Evolutionary conservation across 1,140 invertebrate species (phyloP), one percentile per base, ranked within the genome.

Genomic region (Trichonephila inaurata): DNA sequence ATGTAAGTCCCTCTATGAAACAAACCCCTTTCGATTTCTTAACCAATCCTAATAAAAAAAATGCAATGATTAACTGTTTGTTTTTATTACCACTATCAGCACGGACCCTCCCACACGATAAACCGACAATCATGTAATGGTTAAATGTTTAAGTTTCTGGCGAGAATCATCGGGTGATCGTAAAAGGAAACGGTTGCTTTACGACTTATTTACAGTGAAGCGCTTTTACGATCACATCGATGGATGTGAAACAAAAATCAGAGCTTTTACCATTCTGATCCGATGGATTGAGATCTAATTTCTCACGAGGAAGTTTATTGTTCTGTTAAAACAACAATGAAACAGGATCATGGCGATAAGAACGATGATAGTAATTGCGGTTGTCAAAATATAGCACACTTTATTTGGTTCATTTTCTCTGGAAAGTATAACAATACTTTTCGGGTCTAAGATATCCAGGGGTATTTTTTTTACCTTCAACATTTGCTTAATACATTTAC

Each of bases 141-240:
- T 69, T 69, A 69, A 69, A 24, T 69, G 12, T 69, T 69, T 69
- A 69, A 69, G 66, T 69, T 69, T 69, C 66, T 10, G 21, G 66
- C 66, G 24, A 51, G 21, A 28, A 28, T 40, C 60, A 88, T 60
- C 14, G 28, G 60, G 4, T 8, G 33, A 8, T 88, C 24, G 85
- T 64, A 88, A 88, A 88, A 33, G 60, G n/a, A n/a, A 24, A 18
- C 24, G 85, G 24, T 33, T 14, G 5, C 28, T 88, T 88, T 64
- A 62, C 61, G 60, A 88, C n/a, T 66, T 88, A 60, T 64, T 88
- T 88, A 62, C 85, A 88, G 28, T 16, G 19, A 60, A 88, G 16
- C 60, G 24, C 85, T 24, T 86, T 88, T 64, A 88, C 62, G 60
- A 64, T 88, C 60, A 6, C 8, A 69, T 28, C 21, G 1, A 12